A percentile compares a stretch with the other conserved stretches of the same genome.
Evolutionary conservation across 2,888 invertebrate genomes (phyloP).

Genomic region (Chrysomela aeneicollis): DNA sequence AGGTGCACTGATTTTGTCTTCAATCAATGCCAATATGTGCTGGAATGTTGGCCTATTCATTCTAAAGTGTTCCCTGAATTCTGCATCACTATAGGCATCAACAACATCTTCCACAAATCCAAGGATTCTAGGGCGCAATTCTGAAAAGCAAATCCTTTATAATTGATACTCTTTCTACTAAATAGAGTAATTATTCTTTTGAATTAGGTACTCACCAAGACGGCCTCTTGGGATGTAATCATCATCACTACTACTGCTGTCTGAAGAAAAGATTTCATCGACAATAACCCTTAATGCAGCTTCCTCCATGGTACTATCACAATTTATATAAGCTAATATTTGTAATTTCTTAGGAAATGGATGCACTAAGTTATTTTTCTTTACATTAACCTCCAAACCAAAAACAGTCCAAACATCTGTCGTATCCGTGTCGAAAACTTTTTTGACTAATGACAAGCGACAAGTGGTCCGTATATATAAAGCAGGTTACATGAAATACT

Average conservation of each 20-base stretch:
- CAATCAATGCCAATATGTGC: slow-evolving; percentile 22
- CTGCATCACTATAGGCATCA: slow-evolving; percentile 19
- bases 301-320: slow-evolving; percentile 14
- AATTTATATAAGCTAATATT: no score
- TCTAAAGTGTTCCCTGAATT: slow-evolving; percentile 23
- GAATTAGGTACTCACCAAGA: slow-evolving; percentile 12
- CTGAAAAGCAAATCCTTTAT: slow-evolving; percentile 14
- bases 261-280: background rate
- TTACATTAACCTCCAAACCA: slow-evolving; percentile 3
- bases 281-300: slow-evolving; percentile 18
- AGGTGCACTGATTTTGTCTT: slow-evolving; percentile 18
- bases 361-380: no score
- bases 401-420: background rate
- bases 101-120: slow-evolving; percentile 23
- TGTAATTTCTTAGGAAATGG: no score
- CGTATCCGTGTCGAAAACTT: background rate
- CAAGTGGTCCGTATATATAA: slow-evolving; percentile 4
- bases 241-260: background rate
- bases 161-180: slow-evolving; percentile 4
- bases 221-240: slow-evolving; percentile 1
- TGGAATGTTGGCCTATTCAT: slow-evolving; percentile 24
- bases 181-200: slow-evolving; percentile 6
- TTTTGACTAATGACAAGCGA: slow-evolving; percentile 5
- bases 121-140: slow-evolving; percentile 14
- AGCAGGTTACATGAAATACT: background rate